Conservation (phyloP, 2,888 invertebrate genomes). For the Spisula solida region DNA sequence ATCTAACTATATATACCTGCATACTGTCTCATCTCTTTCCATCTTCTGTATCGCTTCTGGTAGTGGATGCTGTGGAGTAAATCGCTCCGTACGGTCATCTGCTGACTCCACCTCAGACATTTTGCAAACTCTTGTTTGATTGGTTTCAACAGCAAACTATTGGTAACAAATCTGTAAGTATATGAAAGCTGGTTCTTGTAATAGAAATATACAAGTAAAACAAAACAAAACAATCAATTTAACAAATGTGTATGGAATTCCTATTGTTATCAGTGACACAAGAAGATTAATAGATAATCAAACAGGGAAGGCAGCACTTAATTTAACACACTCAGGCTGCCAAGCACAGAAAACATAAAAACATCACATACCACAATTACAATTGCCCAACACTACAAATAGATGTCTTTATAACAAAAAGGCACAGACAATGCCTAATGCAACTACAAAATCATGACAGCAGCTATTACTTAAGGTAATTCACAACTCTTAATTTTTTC, state of each 20-base stretch:
- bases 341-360: too few species aligned
- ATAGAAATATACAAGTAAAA: background rate
- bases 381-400: too few species aligned
- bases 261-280: background rate
- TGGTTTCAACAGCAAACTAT: background rate
- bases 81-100: slow-evolving; percentile 70
- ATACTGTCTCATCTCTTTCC: slow-evolving; percentile 85
- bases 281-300: too few species aligned
- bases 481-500: too few species aligned
- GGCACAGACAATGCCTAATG: too few species aligned
- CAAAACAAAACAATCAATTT: background rate
- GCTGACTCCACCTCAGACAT: slow-evolving; percentile 62
- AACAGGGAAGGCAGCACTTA: too few species aligned
- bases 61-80: slow-evolving; percentile 85
- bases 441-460: too few species aligned
- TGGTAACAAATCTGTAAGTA: background rate
- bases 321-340: too few species aligned
- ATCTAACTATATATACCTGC: slow-evolving; percentile 75
- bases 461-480: too few species aligned
- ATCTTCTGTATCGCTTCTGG: slow-evolving; percentile 86
- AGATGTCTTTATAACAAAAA: too few species aligned
- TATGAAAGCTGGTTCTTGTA: background rate
- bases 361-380: too few species aligned
- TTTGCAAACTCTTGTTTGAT: background rate
- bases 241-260: background rate